phyloP scores from a whole-genome alignment of 1,140 invertebrate species.

The Drosophila arizonae region DNA sequence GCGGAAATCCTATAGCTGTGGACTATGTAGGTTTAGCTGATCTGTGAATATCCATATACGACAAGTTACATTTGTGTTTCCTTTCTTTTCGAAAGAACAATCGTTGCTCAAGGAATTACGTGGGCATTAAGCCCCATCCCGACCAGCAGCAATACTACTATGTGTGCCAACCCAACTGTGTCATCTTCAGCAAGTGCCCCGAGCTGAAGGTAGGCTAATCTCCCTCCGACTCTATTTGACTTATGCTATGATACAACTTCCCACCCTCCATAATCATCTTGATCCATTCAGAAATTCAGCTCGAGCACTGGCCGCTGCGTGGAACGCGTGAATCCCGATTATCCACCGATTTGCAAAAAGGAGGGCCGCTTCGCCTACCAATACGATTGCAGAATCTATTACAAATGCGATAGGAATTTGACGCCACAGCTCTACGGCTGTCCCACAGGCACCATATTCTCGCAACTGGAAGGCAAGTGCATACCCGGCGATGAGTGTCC shows the following conservation, averaged over 20 bases:
- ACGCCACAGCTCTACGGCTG: slow-evolving; percentile 68
- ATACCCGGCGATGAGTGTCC: slow-evolving; percentile 62
- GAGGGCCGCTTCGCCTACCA: slow-evolving; percentile 73
- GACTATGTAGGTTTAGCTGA: slow-evolving; percentile 64
- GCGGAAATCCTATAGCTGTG: slow-evolving; percentile 72
- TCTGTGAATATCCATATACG: neutral
- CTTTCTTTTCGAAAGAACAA: slow-evolving; percentile 54
- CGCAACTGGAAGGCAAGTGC: slow-evolving; percentile 64
- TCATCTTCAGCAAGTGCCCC: slow-evolving; percentile 81
- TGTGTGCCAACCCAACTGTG: slow-evolving; percentile 73
- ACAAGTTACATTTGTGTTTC: neutral
- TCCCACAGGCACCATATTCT: slow-evolving; percentile 69
- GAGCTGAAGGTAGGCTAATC: slow-evolving; percentile 53
- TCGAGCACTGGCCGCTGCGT: slow-evolving; percentile 60
- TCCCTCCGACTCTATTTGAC: too few relatives aligned
- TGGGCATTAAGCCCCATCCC: slow-evolving; percentile 79
- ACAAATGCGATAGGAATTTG: slow-evolving; percentile 70
- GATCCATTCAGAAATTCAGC: slow-evolving; percentile 54
- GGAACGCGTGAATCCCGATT: slow-evolving; percentile 23
- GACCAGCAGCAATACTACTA: slow-evolving; percentile 82
- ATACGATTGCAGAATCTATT: slow-evolving; percentile 73
- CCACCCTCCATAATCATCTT: neutral
- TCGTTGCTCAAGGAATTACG: slow-evolving; percentile 75
- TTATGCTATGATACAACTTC: too few relatives aligned
- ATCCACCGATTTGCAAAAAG: slow-evolving; percentile 42